Evolutionary conservation across 2,797 vertebrate genomes (phyloP), one percentile per base, ranked within the genome.

Genomic region (Apogon talboti): DNA sequence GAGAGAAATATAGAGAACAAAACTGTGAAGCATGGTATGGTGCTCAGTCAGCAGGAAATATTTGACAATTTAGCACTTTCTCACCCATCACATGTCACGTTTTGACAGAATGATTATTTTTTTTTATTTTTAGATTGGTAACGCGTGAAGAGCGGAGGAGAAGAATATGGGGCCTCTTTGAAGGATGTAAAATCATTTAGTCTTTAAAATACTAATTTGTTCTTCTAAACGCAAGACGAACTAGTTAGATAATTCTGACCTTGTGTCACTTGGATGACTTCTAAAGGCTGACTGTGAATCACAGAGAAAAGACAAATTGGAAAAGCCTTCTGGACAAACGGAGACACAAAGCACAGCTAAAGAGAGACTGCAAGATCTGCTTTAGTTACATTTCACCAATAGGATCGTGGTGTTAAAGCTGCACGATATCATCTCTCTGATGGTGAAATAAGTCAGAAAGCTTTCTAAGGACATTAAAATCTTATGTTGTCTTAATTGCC

Each of bases 21-120:
- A 59, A 65, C 16, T 62, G 63, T 48, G 58, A 75, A 60, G 50
- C 33, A 61, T 15, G 37, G 67, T 48, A 58, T 56, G 19, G 28
- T 65, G 83, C 83, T 73, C 43, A 57, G 66, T 91, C 87, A 87
- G 84, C 84, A 83, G 48, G 44, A 86, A 80, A 66, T 60, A 67
- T 60, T 47, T 68, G 62, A 78, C 65, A 73, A 64, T 79, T 65
- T 76, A 54, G 35, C 68, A 65, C 57, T 71, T 82, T 63, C 81
- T 62, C 68, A 80, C 50, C 51, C 45, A 37, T 73, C 54, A 79
- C 42, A 15, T 66, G 48, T 63, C 38, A 65, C 71, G 68, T 40
- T 54, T 45, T 48, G 49, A 54, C 37, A 71, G 42, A 62, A 58
- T 66, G 58, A 54, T 66, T 50, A n/a, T 53, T 55, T 28, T 6